Evolutionary conservation across 2,888 invertebrate species (phyloP).

Genomic region (Chymomyza caudatula): DNA sequence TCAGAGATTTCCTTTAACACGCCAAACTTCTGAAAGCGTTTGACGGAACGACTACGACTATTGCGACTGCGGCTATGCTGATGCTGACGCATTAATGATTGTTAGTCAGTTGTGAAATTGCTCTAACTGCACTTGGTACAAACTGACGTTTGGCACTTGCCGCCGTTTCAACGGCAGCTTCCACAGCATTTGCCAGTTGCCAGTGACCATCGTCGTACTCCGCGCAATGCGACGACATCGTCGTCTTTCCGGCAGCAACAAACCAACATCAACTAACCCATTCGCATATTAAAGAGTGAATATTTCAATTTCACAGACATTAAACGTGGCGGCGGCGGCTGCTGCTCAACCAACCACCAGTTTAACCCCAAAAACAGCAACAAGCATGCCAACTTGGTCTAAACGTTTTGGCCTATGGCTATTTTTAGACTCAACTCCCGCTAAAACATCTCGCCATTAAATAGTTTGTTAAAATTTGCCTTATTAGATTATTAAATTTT

Average conservation of each 20-base stretch:
- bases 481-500: slow-evolving; percentile 71
- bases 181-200: slow-evolving; percentile 61
- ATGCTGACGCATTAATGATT: slow-evolving; percentile 69
- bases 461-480: slow-evolving; percentile 71
- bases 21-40: slow-evolving; percentile 1
- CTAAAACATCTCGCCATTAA: slow-evolving; percentile 58
- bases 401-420: slow-evolving; percentile 63
- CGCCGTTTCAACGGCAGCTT: slow-evolving; percentile 36
- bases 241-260: slow-evolving; percentile 65
- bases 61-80: neutral
- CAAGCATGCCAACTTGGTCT: slow-evolving; percentile 45
- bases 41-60: neutral
- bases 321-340: slow-evolving; percentile 64
- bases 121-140: slow-evolving; percentile 67
- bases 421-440: slow-evolving; percentile 55
- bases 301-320: slow-evolving; percentile 73
- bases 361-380: neutral
- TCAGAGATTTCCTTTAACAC: neutral
- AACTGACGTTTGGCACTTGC: slow-evolving; percentile 18
- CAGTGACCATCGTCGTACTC: slow-evolving; percentile 18
- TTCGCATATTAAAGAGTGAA: slow-evolving; percentile 71
- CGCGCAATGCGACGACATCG: slow-evolving; percentile 27
- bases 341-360: too few species aligned
- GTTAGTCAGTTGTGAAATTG: slow-evolving; percentile 73
- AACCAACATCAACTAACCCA: slow-evolving; percentile 28